phyloP scores from a whole-genome alignment of 1,140 invertebrate genomes.

The Diabrotica undecimpunctata region DNA sequence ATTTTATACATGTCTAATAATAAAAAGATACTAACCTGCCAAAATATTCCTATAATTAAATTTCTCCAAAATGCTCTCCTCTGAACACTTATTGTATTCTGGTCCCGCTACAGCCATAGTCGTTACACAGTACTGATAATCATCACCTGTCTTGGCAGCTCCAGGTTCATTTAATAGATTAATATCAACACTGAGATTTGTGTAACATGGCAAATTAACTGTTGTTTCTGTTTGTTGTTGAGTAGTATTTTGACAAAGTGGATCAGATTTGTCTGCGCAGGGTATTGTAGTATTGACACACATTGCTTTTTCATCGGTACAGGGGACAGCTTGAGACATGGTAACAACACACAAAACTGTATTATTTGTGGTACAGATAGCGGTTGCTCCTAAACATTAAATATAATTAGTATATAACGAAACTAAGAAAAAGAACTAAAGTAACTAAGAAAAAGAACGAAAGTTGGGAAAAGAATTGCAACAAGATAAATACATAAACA shows the following conservation, averaged over 20 bases:
- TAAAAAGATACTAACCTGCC: conserved; percentile 11
- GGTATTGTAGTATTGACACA: conserved; percentile 36
- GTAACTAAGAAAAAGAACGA: too few species aligned
- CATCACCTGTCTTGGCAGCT: conserved; percentile 23
- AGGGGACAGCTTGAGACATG: conserved; percentile 26
- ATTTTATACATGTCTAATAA: too few species aligned
- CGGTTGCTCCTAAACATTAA: conserved; percentile 10
- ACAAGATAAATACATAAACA: too few species aligned
- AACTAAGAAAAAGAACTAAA: too few species aligned
- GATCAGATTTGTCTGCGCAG: conserved; percentile 30
- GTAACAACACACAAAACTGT: conserved; percentile 32
- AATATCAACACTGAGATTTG: conserved; percentile 32
- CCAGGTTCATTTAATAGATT: conserved; percentile 26
- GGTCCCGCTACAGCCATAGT: conserved; percentile 36
- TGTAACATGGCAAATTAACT: conserved; percentile 32
- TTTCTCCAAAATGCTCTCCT: conserved; percentile 5
- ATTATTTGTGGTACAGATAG: conserved; percentile 32
- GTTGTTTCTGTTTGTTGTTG: conserved; percentile 24
- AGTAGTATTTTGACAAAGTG: conserved; percentile 33
- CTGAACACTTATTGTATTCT: conserved; percentile 24
- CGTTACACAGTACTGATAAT: conserved; percentile 36
- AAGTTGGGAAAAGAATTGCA: too few species aligned
- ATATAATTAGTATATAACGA: too few species aligned
- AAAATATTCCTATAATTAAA: conserved; percentile 28
- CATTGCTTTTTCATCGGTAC: conserved; percentile 27